A percentile compares a stretch with the other conserved stretches of the same genome.
Conservation (phyloP, 2,797 vertebrate genomes). For the Chelidonichthys spinosus region DNA sequence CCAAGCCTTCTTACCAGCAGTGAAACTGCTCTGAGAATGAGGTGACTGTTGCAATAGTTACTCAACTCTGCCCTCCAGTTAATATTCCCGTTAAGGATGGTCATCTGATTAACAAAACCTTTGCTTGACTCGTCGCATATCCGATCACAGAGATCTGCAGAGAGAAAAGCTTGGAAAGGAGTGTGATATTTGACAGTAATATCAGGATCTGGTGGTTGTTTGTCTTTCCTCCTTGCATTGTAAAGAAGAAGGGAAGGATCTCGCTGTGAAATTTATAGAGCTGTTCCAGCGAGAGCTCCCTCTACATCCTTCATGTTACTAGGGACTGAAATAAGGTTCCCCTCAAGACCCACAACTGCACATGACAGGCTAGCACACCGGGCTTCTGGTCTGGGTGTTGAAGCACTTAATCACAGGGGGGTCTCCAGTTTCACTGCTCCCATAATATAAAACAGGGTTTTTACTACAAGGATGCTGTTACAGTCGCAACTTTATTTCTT, state of each 20-base stretch:
- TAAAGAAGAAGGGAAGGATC: constrained; percentile 14
- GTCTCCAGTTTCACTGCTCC: constrained; percentile 14
- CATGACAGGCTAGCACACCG: constrained; percentile 27
- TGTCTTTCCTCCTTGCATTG: constrained; percentile 18
- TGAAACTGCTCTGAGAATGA: constrained; percentile 31
- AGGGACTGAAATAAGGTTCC: constrained; percentile 30
- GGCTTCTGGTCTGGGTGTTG: constrained; percentile 30
- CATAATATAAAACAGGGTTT: no score
- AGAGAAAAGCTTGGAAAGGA: not conserved
- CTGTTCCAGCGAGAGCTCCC: constrained; percentile 22
- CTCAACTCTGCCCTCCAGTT: constrained; percentile 22
- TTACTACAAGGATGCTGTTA: no score
- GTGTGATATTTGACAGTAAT: not conserved
- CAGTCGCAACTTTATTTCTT: no score
- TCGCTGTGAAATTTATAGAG: constrained; percentile 56
- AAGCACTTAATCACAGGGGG: constrained; percentile 38
- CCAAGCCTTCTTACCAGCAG: constrained; percentile 37
- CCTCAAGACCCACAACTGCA: constrained; percentile 42
- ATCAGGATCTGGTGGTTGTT: constrained; percentile 21
- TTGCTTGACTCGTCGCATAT: constrained; percentile 16
- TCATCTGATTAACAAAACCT: constrained; percentile 28
- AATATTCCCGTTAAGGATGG: constrained; percentile 10
- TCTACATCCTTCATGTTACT: constrained; percentile 49
- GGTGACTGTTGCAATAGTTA: constrained; percentile 6
- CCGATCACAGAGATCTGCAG: constrained; percentile 11